Conservation (phyloP, 2,113 vertebrate genomes). For the Cyprinus carpio region DNA sequence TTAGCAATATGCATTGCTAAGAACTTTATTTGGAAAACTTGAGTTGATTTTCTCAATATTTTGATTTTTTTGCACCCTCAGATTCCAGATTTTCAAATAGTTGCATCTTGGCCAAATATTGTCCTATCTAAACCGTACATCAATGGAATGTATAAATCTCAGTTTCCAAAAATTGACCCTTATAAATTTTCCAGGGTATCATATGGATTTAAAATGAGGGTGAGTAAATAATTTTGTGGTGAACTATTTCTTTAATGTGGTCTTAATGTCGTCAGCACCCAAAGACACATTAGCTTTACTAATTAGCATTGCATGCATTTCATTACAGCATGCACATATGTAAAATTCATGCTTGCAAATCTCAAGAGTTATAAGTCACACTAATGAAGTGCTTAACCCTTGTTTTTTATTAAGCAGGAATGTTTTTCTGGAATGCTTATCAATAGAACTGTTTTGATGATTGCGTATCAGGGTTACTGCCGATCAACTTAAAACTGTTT, state of each 20-base stretch:
- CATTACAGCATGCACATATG: neutral
- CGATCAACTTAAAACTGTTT: neutral
- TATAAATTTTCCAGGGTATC: no score
- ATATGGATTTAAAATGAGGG: neutral
- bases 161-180: no score
- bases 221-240: neutral
- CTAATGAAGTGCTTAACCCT: neutral
- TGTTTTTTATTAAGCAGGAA: neutral
- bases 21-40: no score
- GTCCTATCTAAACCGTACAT: no score
- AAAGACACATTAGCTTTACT: neutral
- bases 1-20: no score
- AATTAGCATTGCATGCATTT: conserved; percentile 5
- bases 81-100: no score
- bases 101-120: no score
- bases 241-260: neutral
- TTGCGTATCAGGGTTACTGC: neutral
- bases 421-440: neutral
- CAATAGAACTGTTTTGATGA: neutral
- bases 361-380: neutral
- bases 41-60: no score
- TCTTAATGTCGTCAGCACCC: neutral
- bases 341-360: neutral
- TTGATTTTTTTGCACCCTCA: no score
- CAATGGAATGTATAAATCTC: no score